Base-by-base conservation (phyloP, 2,113 vertebrate species). In the Myotis davidii region DNA sequence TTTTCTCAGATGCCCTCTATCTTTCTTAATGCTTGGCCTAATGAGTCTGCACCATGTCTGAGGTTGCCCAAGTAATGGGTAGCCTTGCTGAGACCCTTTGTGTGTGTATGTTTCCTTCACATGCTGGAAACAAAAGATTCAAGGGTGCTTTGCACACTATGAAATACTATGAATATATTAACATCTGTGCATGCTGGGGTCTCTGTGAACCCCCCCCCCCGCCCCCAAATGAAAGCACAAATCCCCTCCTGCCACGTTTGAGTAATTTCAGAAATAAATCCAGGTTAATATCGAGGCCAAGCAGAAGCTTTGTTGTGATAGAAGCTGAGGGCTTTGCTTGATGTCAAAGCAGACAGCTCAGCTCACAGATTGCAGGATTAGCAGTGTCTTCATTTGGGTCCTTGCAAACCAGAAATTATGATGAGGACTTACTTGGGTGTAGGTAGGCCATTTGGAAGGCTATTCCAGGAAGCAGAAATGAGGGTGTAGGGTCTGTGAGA, bases 181-280 rank as follows among this genome's bases (percentile, higher is more conserved):
- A 69, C 2, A 50, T 25, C 29, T 93, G 50, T 70, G 4, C 3
- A 2, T 52, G 59, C 25, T 61, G 59, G 9, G 34, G 29, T 72
- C 12, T 81, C 54, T 17, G 39, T 1, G 48, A 27, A 64, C 48
- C 3, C 12, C 17, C 6, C 2, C 2, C 3, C 0, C 17, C 6
- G 2, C 2, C 3, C 0, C 9, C 23, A 21, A 23, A 56, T 39
- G 72, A 23, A 5, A 81, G 25, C 27, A 20, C 12, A 67, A 13
- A n/a, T 50, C 37, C 50, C 48, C 21, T 50, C 27, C 11, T 29
- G 1, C 21, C 29, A 39, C 4, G 0, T 81, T 34, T 52, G 29
- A 67, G 61, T 1, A 45, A 48, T 95, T 76, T 64, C 56, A 77
- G 61, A 91, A 85, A 54, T 34, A 90, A 77, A 70, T 0, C 23